These are phyloP conservation scores for Disparrhopalites patrizii DNA, from an alignment of 2,888 invertebrate genomes.

Conservation along the genomic window DNA sequence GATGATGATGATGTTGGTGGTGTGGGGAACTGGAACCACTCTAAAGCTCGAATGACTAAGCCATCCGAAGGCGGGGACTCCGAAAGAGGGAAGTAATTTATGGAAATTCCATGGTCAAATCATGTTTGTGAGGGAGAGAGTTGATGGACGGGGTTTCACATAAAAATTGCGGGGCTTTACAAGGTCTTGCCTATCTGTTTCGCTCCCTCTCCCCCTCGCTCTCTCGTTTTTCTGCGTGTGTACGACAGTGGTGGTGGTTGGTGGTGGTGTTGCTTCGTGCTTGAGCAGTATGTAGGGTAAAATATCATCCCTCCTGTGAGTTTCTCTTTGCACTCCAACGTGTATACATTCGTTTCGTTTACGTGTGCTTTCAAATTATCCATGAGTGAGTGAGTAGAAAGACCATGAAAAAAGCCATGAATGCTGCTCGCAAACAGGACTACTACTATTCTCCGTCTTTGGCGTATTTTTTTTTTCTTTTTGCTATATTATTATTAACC, in stretches of 20 bases:
- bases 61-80: constrained; percentile 22
- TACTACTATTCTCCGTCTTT: constrained; percentile 12
- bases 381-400: constrained; percentile 15
- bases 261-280: too few species aligned
- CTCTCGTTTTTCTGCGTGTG: neutral
- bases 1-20: constrained; percentile 5
- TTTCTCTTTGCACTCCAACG: too few species aligned
- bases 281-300: neutral
- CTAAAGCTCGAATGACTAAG: neutral
- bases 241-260: too few species aligned
- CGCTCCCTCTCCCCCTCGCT: constrained; percentile 2
- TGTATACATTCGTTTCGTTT: too few species aligned
- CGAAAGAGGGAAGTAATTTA: constrained; percentile 25
- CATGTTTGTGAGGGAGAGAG: constrained; percentile 25
- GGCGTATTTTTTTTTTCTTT: too few species aligned
- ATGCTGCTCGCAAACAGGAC: too few species aligned
- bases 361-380: constrained; percentile 24
- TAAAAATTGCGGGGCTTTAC: constrained; percentile 27
- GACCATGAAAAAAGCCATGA: constrained; percentile 16
- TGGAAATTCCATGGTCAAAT: constrained; percentile 28
- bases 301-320: constrained; percentile 19
- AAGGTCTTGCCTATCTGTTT: constrained; percentile 20
- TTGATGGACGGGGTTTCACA: constrained; percentile 27
- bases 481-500: too few species aligned
- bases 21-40: constrained; percentile 9